phyloP scores from a whole-genome alignment of 2,113 vertebrate species.

The Rhabdomys dilectus region DNA sequence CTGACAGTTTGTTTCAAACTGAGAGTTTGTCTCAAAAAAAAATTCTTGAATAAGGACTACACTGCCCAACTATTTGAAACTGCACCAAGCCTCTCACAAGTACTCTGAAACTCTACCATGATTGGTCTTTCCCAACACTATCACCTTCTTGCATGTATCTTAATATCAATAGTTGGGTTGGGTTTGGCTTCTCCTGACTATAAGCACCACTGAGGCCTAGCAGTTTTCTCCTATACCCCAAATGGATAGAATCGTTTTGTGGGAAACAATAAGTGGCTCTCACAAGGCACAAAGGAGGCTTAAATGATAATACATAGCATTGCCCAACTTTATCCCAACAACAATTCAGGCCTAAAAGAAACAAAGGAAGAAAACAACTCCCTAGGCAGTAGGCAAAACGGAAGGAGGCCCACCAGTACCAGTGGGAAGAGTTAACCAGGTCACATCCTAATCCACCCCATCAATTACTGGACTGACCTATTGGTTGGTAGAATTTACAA shows the following conservation, averaged over 20 bases:
- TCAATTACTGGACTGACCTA: not conserved
- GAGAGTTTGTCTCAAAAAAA: not conserved
- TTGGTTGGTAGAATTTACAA: not conserved
- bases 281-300: slow-evolving; percentile 6
- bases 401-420: not conserved
- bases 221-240: not conserved
- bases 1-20: not conserved
- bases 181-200: slow-evolving; percentile 6
- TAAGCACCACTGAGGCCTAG: not conserved
- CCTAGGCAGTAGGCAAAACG: not conserved
- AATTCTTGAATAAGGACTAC: not conserved
- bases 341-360: not conserved
- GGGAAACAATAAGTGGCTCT: not conserved
- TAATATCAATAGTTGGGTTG: not conserved
- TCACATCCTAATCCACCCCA: not conserved
- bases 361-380: not conserved
- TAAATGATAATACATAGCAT: not conserved
- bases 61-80: not conserved
- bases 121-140: too few species aligned
- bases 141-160: not conserved
- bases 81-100: not conserved
- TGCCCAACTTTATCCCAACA: not conserved
- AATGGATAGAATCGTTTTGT: not conserved
- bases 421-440: not conserved
- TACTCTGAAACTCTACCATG: not conserved